Conservation (phyloP, 1,140 invertebrate genomes). For the Anagrus nilaparvatae region DNA sequence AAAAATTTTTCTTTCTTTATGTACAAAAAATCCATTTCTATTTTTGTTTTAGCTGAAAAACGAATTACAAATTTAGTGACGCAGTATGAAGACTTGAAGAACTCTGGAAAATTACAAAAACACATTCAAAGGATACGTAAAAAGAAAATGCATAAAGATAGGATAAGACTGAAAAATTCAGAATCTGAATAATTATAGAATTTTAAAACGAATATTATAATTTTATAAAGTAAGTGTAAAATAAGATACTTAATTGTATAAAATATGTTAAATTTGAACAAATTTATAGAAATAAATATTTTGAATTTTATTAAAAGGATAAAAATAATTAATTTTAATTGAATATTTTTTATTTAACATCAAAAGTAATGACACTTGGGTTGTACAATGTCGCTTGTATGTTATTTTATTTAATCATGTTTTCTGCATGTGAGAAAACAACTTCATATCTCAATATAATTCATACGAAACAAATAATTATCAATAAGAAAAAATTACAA, state of each 20-base stretch:
- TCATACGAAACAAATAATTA: conserved; percentile 35
- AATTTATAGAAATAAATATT: no score
- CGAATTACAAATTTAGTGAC: conserved; percentile 55
- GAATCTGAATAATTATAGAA: conserved; percentile 7
- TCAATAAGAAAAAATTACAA: conserved; percentile 32
- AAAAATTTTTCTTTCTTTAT: neutral
- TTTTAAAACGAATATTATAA: neutral
- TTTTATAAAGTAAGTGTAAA: neutral
- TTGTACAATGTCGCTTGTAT: conserved; percentile 40
- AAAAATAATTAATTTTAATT: conserved; percentile 23
- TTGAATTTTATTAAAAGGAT: no score
- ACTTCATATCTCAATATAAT: conserved; percentile 34
- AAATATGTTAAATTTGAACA: neutral
- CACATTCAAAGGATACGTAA: conserved; percentile 64
- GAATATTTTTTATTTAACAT: conserved; percentile 44
- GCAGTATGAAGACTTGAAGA: conserved; percentile 64
- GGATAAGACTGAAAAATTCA: conserved; percentile 31
- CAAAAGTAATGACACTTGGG: conserved; percentile 43
- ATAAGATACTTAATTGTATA: neutral
- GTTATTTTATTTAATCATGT: conserved; percentile 23
- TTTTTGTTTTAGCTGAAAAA: conserved; percentile 52
- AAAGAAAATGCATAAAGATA: conserved; percentile 48
- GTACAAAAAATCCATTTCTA: conserved; percentile 7
- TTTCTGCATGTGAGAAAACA: conserved; percentile 36
- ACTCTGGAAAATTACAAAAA: conserved; percentile 59